Evolutionary conservation across 2,888 invertebrate species (phyloP), one percentile per base, ranked within the genome.

Genomic region (Morpho achilles): DNA sequence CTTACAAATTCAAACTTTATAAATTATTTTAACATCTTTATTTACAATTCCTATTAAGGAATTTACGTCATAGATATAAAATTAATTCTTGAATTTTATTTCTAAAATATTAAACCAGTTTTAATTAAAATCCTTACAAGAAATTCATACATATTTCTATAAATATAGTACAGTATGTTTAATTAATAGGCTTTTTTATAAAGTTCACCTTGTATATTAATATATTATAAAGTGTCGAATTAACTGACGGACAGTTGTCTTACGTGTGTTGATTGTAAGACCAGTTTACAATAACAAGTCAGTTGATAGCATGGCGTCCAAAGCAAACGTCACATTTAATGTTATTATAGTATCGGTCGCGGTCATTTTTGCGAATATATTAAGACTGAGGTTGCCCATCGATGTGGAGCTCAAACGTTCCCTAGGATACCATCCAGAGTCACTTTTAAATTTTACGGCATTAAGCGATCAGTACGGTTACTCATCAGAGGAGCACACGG

Each of bases 401-500:
- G 63, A 56, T 7, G 65, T 59, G 5, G 72, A 74, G 2, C 64
- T 67, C 0, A 80, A 79, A 48, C 53, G 52, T 3, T 67, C 69
- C 1, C 39, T 74, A 3, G 79, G 76, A 0, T 79, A 77, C 43
- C 62, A 68, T 4, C 42, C 46, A 8, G 68, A 67, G 7, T 62
- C 67, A 0, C 44, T 67, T 9, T 59, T 75, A 0, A 80, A 82
- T 57, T 82, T 81, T 64, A 81, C 80, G 0, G 74, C 79, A 42
- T 56, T 75, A 0, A 69, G 76, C 0, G 60, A 51, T 0, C 53
- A 66, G 42, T 71, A 82, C 62, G 84, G 84, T 7, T 84, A 78
- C 43, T 3, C 61, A 2, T 71, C 82, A 0, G 78, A 80, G 53
- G 78, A 84, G 59, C 80, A 86, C 52, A 70, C 62, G 0, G 77